Base-by-base conservation (phyloP, 2,888 invertebrate genomes). In the Aradus depressus region DNA sequence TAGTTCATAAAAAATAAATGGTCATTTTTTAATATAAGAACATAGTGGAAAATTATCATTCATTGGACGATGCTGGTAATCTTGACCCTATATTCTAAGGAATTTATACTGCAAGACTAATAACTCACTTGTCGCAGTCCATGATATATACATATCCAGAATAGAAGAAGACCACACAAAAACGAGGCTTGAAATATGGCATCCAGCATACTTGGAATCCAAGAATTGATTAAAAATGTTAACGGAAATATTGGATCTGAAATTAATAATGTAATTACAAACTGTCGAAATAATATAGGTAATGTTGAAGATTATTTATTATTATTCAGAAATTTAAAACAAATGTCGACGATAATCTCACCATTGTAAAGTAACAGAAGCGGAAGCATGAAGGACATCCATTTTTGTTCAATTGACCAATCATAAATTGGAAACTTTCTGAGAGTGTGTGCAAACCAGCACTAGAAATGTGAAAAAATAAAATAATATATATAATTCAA, bases 361-460 rank as follows among this genome's bases (percentile, higher is more conserved):
- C 95, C 91, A 68, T 97, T 86, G 64, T 92, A 95, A 16, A 93
- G 76, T 58, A 96, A 73, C 10, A 96, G 72, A 21, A 92, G 70
- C 1, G 93, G 92, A 60, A 96, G 71, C 49, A 96, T 73, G 32
- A 88, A 70, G 1, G 90, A 85, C 68, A 95, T 79, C 96, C 96
- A 97, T 68, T 88, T 91, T 66, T 97, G 96, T 68, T 97, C 97
- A 62, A 95, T 90, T 1, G 95, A 91, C 96, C 95, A 97, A 68
- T 95, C 92, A 61, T 82, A 78, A 37, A 89, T 74, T 0, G 86
- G 80, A 69, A 89, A 96, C 65, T 84, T 87, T 60, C 90, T 75
- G 59, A 97, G 71, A 0, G 84, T 80, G 68, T 91, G 87, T 31
- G 87, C 86, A 68, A 91, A 95, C 85, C 91, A 89, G 66, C 90